Base-by-base conservation (phyloP, 2,797 vertebrate genomes). In the Tapirus indicus region DNA sequence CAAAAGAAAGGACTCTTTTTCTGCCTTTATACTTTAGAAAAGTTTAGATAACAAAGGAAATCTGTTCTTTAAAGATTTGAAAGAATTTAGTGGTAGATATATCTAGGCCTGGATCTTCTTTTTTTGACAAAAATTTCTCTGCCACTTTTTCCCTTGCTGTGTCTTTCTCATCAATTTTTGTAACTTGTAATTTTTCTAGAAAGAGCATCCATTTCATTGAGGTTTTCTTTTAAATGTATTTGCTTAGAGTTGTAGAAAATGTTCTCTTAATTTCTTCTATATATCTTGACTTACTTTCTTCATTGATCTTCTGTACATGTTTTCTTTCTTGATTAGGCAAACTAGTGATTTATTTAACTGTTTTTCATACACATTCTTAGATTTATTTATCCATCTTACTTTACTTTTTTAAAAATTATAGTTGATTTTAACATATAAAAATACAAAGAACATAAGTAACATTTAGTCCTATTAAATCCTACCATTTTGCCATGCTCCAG, bases 131-230 rank as follows among this genome's bases (percentile, higher is more conserved):
- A 5, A 88, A 72, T 68, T 92, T 85, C 79, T 90, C 74, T 89
- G 35, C 78, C 16, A 64, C 62, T 44, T 85, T 52, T 69, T 88
- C n/a, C 44, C 38, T 58, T 60, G 16, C 21, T 44, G 13, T 52
- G 38, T 68, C 32, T 71, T 12, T 80, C 25, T 60, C 49, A 21
- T 94, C 69, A 64, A 1, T 87, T 91, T 85, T 92, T 75, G 23
- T 75, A 83, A 92, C 47, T 91, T 86, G 9, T 78, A 27, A 56
- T 88, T 94, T 72, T 92, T 84, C 71, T 84, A 62, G 56, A 83
- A 62, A 92, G 32, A 49, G n/a, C 32, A 71, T 69, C 52, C n/a
- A 13, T 94, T 88, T 89, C 27, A 62, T 64, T 62, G 47, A 78
- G 68, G 6, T n/a, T 71, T 88, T 75, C 54, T 84, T 41, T 84